Percentiles rank a stretch among this genome's conserved stretches.
Conservation (phyloP, 2,797 vertebrate genomes). For the Calcarius lapponicus region DNA sequence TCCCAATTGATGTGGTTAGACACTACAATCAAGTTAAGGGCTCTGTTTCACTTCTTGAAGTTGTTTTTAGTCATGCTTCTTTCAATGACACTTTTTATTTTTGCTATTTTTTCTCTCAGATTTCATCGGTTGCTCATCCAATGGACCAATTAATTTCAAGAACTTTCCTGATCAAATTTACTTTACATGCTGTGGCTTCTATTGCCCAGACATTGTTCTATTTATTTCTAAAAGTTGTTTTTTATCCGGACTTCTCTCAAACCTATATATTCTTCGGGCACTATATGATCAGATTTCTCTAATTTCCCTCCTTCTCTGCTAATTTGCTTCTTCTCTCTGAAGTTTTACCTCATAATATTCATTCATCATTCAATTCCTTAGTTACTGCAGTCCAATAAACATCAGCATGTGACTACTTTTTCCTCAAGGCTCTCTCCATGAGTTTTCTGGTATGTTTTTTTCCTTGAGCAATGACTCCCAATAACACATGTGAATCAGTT, state of each 20-base stretch:
- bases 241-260: neutral
- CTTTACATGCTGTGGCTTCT: neutral
- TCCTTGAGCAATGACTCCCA: neutral
- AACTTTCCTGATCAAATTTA: neutral
- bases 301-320: neutral
- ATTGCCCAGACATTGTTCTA: neutral
- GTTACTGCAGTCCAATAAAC: neutral
- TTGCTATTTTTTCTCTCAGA: neutral
- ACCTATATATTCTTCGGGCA: neutral
- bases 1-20: neutral
- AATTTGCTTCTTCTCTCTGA: neutral
- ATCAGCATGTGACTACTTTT: neutral
- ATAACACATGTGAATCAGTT: neutral
- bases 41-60: neutral
- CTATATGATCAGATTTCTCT: neutral
- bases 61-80: neutral
- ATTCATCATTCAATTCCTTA: neutral
- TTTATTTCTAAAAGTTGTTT: neutral
- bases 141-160: neutral
- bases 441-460: neutral
- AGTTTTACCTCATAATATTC: neutral
- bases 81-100: neutral
- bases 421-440: neutral
- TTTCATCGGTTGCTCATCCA: neutral
- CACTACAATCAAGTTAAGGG: neutral